phyloP scores from a whole-genome alignment of 2,888 invertebrate genomes.

The Lepidocyrtinus sp. region DNA sequence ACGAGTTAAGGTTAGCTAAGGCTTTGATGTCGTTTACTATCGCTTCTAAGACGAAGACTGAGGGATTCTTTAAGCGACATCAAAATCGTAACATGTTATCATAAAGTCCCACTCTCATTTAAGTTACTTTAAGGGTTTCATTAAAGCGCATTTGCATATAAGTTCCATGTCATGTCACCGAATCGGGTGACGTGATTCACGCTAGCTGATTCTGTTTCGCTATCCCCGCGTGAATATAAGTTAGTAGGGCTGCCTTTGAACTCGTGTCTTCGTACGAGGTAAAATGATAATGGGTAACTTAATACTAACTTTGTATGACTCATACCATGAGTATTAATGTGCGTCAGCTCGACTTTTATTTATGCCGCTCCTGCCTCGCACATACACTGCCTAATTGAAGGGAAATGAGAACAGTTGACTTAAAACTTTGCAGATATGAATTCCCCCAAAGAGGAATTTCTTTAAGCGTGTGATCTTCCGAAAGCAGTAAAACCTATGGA shows the following conservation, averaged over 20 bases:
- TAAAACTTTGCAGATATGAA: too few species aligned
- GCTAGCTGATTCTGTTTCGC: not conserved
- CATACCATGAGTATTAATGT: constrained; percentile 15
- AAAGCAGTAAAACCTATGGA: too few species aligned
- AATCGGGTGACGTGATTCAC: not conserved
- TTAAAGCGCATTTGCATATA: not conserved
- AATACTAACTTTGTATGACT: constrained; percentile 12
- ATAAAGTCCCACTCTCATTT: too few species aligned
- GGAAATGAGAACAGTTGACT: constrained; percentile 2
- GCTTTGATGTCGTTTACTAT: too few species aligned
- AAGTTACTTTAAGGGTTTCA: too few species aligned
- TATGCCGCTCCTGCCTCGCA: not conserved
- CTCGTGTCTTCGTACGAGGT: not conserved
- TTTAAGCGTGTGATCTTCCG: too few species aligned
- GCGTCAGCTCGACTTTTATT: not conserved
- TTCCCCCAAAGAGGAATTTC: too few species aligned
- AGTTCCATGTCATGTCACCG: not conserved
- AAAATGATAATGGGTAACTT: constrained; percentile 14
- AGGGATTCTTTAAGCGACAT: too few species aligned
- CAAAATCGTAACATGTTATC: too few species aligned
- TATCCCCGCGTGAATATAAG: not conserved
- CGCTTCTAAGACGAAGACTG: too few species aligned
- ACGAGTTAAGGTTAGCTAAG: not conserved
- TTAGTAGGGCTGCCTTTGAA: not conserved
- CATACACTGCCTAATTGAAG: constrained; percentile 6